Conservation (phyloP, 2,113 vertebrate species). For the Caranx ignobilis region DNA sequence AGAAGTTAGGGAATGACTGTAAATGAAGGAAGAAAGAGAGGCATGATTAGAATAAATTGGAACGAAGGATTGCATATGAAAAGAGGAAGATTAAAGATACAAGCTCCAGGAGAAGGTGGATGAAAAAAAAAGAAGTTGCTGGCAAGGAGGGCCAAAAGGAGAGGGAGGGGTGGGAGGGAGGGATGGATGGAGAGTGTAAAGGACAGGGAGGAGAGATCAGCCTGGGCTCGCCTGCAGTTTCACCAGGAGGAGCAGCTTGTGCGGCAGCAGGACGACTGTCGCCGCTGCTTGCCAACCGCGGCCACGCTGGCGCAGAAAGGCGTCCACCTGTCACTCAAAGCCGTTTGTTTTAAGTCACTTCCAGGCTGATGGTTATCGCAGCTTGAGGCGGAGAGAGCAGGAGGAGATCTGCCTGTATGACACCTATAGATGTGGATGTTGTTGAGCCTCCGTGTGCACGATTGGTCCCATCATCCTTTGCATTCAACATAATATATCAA, state of each 20-base stretch:
- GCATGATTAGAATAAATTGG: background rate
- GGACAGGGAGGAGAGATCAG: constrained; percentile 46
- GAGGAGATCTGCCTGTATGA: background rate
- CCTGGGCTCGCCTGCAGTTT: constrained; percentile 50
- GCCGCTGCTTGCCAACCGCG: constrained; percentile 72
- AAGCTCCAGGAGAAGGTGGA: background rate
- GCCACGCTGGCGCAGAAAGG: constrained; percentile 48
- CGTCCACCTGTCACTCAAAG: constrained; percentile 76
- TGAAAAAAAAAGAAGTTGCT: background rate
- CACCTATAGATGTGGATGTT: background rate
- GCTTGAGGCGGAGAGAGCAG: constrained; percentile 7
- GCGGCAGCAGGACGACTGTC: constrained; percentile 80
- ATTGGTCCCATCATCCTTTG: background rate
- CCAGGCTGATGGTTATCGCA: constrained; percentile 33
- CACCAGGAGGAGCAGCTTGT: constrained; percentile 79
- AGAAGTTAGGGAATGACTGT: constrained; percentile 6
- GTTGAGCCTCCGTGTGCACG: background rate
- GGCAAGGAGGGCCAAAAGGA: background rate
- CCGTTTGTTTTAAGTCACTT: constrained; percentile 41
- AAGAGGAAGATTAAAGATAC: background rate
- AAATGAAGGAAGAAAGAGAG: constrained; percentile 7
- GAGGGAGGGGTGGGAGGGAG: constrained; percentile 7
- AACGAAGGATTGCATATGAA: background rate
- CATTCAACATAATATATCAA: too few relatives aligned
- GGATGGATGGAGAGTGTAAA: constrained; percentile 31